Base-by-base conservation (phyloP, 64 coral and sea anemone species). In the Platygyra sinensis region DNA sequence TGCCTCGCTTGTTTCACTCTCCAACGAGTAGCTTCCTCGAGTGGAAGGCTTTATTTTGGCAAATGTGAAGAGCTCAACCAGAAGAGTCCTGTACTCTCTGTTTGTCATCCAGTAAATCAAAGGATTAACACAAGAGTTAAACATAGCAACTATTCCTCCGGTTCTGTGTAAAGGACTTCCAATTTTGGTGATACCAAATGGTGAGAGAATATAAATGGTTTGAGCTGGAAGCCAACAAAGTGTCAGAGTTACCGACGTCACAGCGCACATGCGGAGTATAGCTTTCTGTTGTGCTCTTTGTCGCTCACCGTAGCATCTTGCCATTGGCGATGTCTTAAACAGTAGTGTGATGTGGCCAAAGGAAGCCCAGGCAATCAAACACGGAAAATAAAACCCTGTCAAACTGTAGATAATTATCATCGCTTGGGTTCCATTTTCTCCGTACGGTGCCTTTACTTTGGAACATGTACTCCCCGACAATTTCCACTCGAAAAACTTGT, bases 151-250 rank as follows among this genome's bases (percentile, higher is more conserved):
- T 46, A 46, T 46, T 6, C 42, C 42, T 5, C 42, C 42, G 3
- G 42, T 46, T 8, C 42, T 46, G 42, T 46, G 42, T 46, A 46
- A 46, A 46, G 42, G 42, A 6, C 42, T 46, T 46, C 42, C 42
- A 46, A 46, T 46, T 46, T 46, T 46, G 42, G 42, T 46, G 42
- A 46, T 46, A 6, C 84, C 75, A 87, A 72, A 93, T 5, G 91
- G 79, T 18, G 91, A 80, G 10, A 93, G 73, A 19, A 71, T 77
- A 30, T 93, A 93, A 71, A 72, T 87, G 16, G 80, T 42, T 52
- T 93, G 91, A 71, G 87, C 87, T 9, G 85, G 91, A 80, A 93
- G 49, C 91, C 91, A 93, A 61, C 91, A 93, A 69, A 88, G 18
- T 13, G 91, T 93, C 30, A 93, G 28, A 19, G 87, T 60, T 50